Evolutionary conservation across 2,113 vertebrate species (phyloP), one percentile per base, ranked within the genome.

Genomic region (Ancistrus triradiatus): DNA sequence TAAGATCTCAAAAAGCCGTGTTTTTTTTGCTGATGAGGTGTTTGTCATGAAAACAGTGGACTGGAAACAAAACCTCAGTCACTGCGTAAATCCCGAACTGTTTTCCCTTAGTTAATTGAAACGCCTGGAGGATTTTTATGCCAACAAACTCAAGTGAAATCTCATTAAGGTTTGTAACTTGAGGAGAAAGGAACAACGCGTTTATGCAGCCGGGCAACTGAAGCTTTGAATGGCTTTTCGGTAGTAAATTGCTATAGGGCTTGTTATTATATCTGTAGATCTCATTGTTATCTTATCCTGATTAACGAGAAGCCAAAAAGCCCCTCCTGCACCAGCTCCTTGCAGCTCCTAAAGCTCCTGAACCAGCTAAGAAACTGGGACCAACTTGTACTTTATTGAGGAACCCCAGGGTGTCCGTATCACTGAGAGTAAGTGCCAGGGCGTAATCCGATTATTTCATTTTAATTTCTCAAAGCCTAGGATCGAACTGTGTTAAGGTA

Each of bases 371-470:
- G 17, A 79, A 91, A 58, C 85, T 92, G 37, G 93, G 92, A n/a
- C n/a, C 50, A 93, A 91, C 47, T 86, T 99, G 63, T 99, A 92
- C 78, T 99, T 99, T 49, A 87, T 97, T 1, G 90, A 96, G 76
- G 91, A 97, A 73, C 95, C 95, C 73, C 90, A 90, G 77, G 81
- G 84, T 21, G 64, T 87, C 38, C 87, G 88, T 71, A 84, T 91
- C 7, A 73, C 86, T 6, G 96, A 97, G 89, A 99, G 96, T 99
- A 86, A 94, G 93, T 77, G 22, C 10, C 1, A 1, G 11, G 6
- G 4, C 33, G 7, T 40, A 11, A 50, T 40, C 1, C 2, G 7
- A 19, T 9, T 28, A 25, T 17, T 15, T 22, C 33, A 31, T 4
- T 51, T 27, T 6, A 21, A 17, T 31, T 22, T 13, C 14, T 25